These are phyloP conservation scores for Procambarus clarkii DNA, from an alignment of 1,140 invertebrate genomes.

Conservation along the genomic window DNA sequence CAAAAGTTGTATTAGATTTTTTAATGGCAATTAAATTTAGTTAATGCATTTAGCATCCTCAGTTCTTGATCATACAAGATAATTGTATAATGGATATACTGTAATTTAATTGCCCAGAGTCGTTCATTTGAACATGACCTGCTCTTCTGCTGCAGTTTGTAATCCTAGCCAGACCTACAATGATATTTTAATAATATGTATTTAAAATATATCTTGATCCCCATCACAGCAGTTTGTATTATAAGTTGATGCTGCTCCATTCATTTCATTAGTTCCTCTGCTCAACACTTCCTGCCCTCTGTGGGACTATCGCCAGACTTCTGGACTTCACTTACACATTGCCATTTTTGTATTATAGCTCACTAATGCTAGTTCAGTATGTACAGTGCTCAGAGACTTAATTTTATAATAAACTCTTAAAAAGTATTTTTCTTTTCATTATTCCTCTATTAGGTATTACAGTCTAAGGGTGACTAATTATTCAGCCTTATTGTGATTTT, in stretches of 20 bases:
- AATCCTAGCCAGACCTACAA: background rate
- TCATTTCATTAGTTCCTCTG: constrained; percentile 4
- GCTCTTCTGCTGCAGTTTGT: background rate
- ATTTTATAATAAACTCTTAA: constrained; percentile 31
- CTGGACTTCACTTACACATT: constrained; percentile 36
- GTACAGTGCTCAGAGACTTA: constrained; percentile 43
- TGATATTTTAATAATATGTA: background rate
- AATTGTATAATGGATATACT: too few relatives aligned
- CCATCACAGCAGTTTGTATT: background rate
- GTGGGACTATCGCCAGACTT: constrained; percentile 8
- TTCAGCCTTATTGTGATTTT: too few relatives aligned
- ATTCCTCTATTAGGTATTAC: too few relatives aligned
- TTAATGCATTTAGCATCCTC: too few relatives aligned
- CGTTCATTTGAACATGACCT: background rate
- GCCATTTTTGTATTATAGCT: constrained; percentile 43
- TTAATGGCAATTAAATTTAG: too few relatives aligned
- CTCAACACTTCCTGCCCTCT: constrained; percentile 1
- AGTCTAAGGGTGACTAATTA: too few relatives aligned
- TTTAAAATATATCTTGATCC: background rate
- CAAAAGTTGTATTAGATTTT: too few relatives aligned
- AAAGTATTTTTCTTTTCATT: background rate
- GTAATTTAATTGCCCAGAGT: too few relatives aligned
- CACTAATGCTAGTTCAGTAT: constrained; percentile 39
- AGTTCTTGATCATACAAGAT: too few relatives aligned
- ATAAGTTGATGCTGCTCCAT: background rate